A percentile compares a stretch with the other conserved stretches of the same genome.
Conservation (phyloP, 2,113 vertebrate species). For the Actinemys pallida region DNA sequence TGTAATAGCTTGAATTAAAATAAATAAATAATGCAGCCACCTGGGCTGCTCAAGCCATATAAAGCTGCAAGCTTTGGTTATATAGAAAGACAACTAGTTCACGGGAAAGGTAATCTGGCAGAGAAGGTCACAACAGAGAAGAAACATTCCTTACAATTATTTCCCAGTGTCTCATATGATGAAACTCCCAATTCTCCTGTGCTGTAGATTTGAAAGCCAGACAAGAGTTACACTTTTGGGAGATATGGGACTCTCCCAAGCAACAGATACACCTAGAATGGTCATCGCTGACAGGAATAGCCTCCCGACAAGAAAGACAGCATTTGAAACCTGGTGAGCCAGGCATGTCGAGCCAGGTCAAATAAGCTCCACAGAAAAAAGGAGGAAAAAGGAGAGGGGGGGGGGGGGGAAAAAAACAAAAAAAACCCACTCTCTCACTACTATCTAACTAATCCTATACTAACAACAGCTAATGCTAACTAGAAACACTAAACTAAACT, state of each 20-base stretch:
- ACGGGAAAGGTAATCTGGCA: not conserved
- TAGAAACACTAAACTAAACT: too few species aligned
- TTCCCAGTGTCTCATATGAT: not conserved
- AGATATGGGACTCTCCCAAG: not conserved
- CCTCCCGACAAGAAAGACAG: not conserved
- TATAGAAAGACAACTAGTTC: not conserved
- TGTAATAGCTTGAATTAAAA: not conserved
- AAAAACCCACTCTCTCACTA: too few species aligned
- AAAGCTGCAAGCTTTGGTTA: not conserved
- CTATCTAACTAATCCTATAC: too few species aligned
- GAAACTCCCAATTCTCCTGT: accelerated
- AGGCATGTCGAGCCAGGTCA: not conserved
- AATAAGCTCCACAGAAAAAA: not conserved
- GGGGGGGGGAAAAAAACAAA: too few species aligned
- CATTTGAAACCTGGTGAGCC: not conserved
- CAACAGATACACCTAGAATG: not conserved
- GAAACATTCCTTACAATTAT: not conserved
- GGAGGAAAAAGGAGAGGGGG: not conserved
- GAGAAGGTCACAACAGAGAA: not conserved
- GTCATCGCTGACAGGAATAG: not conserved
- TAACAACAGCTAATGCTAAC: too few species aligned
- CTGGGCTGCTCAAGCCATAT: not conserved
- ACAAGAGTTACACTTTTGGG: too few species aligned
- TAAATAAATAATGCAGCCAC: not conserved
- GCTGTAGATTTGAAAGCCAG: too few species aligned